Percentiles rank a stretch among this genome's conserved stretches.
Conservation (phyloP, 2,888 invertebrate species). For the Gibbula magus region DNA sequence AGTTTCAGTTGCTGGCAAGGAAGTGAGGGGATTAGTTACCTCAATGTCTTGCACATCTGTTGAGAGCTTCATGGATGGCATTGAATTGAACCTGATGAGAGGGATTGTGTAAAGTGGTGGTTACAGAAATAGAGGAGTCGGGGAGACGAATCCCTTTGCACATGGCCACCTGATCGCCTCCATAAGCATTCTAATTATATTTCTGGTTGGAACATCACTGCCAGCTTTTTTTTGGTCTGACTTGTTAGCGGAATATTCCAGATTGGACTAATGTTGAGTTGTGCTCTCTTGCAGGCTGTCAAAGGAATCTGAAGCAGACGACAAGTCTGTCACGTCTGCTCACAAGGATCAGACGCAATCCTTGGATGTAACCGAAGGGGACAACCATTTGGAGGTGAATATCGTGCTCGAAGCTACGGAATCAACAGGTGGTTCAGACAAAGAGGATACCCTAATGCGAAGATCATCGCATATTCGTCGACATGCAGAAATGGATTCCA, state of each 20-base stretch:
- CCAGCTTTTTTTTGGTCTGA: not conserved
- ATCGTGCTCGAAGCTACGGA: not conserved
- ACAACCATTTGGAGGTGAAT: not conserved
- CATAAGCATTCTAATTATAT: not conserved
- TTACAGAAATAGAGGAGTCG: not conserved
- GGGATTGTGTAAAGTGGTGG: not conserved
- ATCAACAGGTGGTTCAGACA: not conserved
- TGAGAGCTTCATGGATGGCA: not conserved
- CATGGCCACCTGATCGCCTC: slow-evolving; percentile 17
- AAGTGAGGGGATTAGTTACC: not conserved
- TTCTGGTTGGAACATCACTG: not conserved
- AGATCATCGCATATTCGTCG: not conserved
- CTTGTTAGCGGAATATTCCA: not conserved
- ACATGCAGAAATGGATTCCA: not conserved
- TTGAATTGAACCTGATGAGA: not conserved
- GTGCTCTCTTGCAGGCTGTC: not conserved
- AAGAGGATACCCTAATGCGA: slow-evolving; percentile 4
- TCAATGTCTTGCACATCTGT: slow-evolving; percentile 1
- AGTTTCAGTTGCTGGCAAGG: too few species aligned
- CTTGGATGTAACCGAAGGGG: not conserved
- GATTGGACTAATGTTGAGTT: not conserved
- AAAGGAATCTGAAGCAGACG: slow-evolving; percentile 2
- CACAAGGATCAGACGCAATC: not conserved
- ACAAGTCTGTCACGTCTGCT: not conserved
- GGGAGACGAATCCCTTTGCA: not conserved